Percentiles rank a stretch among this genome's conserved stretches.
These are phyloP conservation scores for Chloropsis hardwickii DNA, from an alignment of 2,113 vertebrate species.

Conservation along the genomic window DNA sequence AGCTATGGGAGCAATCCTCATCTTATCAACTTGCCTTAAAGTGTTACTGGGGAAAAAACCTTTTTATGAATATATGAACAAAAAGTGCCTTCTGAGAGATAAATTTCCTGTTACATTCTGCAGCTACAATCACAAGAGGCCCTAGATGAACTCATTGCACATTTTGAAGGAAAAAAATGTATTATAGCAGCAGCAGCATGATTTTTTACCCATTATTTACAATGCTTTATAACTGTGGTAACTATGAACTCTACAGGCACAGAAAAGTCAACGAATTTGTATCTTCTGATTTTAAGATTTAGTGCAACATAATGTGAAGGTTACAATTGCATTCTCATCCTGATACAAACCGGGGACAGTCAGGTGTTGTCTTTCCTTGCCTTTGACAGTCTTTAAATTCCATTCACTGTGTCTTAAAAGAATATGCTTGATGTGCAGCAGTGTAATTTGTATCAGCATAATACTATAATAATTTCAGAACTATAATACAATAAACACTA, in stretches of 20 bases:
- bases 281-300: neutral
- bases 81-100: neutral
- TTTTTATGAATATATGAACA: neutral
- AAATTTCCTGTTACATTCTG: neutral
- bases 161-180: neutral
- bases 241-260: neutral
- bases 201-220: neutral
- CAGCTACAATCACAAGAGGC: neutral
- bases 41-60: neutral
- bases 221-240: neutral
- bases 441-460: neutral
- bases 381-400: neutral
- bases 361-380: conserved; percentile 1
- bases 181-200: neutral
- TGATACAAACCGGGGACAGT: neutral
- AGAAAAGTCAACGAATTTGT: neutral
- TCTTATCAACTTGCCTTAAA: neutral
- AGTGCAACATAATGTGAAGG: neutral
- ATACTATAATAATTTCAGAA: neutral
- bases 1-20: neutral
- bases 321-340: neutral
- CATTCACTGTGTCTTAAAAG: neutral
- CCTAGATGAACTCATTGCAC: neutral
- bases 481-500: neutral
- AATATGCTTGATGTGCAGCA: neutral